phyloP scores from a whole-genome alignment of 1,140 invertebrate genomes.

The Magallana ariakensis region DNA sequence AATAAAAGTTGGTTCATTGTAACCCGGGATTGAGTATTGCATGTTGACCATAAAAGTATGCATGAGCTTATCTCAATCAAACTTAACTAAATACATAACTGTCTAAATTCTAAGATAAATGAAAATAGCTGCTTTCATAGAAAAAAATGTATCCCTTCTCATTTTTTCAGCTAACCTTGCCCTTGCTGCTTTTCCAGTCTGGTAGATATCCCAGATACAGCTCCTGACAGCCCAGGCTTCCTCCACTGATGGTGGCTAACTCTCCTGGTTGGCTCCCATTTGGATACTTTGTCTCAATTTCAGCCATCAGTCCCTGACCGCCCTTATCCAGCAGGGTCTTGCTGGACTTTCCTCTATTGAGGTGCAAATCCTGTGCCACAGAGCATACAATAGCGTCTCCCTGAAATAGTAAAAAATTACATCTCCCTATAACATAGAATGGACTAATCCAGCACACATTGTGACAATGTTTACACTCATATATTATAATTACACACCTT shows the following conservation, averaged over 20 bases:
- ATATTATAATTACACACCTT: no score
- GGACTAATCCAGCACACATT: no score
- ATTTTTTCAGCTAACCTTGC: background rate
- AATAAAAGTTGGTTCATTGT: no score
- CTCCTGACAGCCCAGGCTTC: constrained; percentile 28
- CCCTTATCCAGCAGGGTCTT: constrained; percentile 36
- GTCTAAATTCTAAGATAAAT: no score
- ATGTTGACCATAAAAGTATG: no score
- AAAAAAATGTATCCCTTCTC: no score
- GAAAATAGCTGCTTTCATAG: no score
- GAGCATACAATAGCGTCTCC: constrained; percentile 51
- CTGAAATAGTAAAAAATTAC: constrained; percentile 23
- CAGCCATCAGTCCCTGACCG: constrained; percentile 28
- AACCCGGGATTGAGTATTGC: no score
- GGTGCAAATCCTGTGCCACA: constrained; percentile 19
- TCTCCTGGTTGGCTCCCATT: constrained; percentile 29
- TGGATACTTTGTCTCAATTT: constrained; percentile 36
- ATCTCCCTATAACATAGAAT: background rate
- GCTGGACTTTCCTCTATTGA: constrained; percentile 25
- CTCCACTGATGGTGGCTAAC: constrained; percentile 9
- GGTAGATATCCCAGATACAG: constrained; percentile 44
- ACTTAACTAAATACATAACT: no score
- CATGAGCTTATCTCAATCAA: no score
- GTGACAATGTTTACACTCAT: no score
- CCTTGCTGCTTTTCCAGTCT: constrained; percentile 6